These are phyloP conservation scores for Heteronetta atricapilla DNA, from an alignment of 2,113 vertebrate species.

Conservation along the genomic window DNA sequence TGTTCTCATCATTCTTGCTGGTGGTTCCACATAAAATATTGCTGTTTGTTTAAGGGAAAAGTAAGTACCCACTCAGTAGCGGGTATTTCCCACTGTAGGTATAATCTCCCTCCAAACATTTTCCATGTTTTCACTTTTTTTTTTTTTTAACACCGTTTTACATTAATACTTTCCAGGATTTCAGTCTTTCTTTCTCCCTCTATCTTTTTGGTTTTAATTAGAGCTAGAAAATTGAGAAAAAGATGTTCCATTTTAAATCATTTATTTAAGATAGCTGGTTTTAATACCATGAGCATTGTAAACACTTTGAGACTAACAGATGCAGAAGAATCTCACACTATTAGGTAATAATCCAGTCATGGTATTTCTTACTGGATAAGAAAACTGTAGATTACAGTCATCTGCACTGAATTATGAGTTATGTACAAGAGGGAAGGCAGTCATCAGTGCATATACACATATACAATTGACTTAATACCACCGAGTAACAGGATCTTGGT, in stretches of 20 bases:
- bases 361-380: background rate
- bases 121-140: background rate
- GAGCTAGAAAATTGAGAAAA: background rate
- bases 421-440: background rate
- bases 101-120: background rate
- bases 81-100: background rate
- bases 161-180: background rate
- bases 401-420: background rate
- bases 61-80: background rate
- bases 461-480: background rate
- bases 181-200: background rate
- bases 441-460: background rate
- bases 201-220: background rate
- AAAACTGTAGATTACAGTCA: background rate
- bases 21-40: background rate
- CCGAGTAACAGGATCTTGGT: background rate
- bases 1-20: background rate
- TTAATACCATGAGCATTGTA: background rate
- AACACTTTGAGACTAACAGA: background rate
- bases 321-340: background rate
- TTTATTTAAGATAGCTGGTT: background rate
- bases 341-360: background rate
- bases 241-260: background rate
- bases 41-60: background rate
- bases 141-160: background rate